Evolutionary conservation across 2,888 invertebrate genomes (phyloP).

Genomic region (Drosophila imparisetae): DNA sequence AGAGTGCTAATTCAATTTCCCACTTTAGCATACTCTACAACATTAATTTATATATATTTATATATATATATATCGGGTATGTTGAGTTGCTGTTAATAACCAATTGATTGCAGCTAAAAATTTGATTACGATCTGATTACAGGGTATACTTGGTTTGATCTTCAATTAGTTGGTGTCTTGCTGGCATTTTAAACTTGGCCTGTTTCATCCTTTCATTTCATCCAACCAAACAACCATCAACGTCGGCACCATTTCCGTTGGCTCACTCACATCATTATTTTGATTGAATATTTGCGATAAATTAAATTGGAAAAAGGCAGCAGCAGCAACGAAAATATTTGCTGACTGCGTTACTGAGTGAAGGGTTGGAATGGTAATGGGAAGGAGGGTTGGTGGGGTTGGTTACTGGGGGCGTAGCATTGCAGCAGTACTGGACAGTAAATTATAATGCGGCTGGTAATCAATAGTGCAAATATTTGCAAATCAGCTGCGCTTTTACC

Average conservation of each 20-base stretch:
- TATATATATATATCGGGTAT: neutral
- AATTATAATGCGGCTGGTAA: slow-evolving; percentile 68
- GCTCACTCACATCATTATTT: slow-evolving; percentile 71
- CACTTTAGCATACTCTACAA: neutral
- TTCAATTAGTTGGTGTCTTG: slow-evolving; percentile 11
- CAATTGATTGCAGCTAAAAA: neutral
- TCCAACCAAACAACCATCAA: slow-evolving; percentile 33
- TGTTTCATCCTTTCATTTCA: slow-evolving; percentile 18
- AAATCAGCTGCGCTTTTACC: slow-evolving; percentile 61
- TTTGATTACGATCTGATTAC: neutral
- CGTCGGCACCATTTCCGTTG: slow-evolving; percentile 53
- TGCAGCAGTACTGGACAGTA: slow-evolving; percentile 19
- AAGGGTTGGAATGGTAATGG: neutral
- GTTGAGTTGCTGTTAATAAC: neutral
- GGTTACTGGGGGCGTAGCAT: neutral
- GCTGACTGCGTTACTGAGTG: slow-evolving; percentile 40
- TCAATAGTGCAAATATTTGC: slow-evolving; percentile 76
- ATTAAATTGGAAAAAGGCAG: slow-evolving; percentile 76
- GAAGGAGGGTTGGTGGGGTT: neutral
- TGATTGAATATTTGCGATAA: slow-evolving; percentile 81
- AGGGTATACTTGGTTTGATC: slow-evolving; percentile 16
- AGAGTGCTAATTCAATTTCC: neutral
- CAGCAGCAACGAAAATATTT: slow-evolving; percentile 59
- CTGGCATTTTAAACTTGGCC: slow-evolving; percentile 18
- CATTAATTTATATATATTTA: neutral